phyloP scores from a whole-genome alignment of 1,140 invertebrate species.

The Manduca sexta region DNA sequence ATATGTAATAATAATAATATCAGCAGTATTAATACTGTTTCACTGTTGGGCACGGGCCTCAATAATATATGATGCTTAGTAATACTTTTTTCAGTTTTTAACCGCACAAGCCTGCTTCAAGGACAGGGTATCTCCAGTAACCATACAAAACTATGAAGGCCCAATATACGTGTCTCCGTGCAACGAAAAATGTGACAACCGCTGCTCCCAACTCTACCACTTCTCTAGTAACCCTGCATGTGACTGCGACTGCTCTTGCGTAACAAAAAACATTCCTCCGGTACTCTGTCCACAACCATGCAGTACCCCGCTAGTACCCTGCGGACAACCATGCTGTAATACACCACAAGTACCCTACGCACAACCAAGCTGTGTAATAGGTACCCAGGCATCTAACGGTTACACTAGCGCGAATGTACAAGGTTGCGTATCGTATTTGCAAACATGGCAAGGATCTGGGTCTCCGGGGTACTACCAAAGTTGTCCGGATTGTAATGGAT shows the following conservation, averaged over 20 bases:
- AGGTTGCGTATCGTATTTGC: no score
- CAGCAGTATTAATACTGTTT: not conserved
- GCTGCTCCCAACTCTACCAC: not conserved
- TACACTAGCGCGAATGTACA: no score
- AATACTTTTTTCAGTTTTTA: constrained; percentile 12
- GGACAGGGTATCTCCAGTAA: constrained; percentile 15
- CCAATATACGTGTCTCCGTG: constrained; percentile 20
- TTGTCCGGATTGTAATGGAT: no score
- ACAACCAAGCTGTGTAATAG: no score
- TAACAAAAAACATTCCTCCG: constrained; percentile 2
- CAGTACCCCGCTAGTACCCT: not conserved
- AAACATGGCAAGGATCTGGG: no score
- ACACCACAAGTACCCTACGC: no score
- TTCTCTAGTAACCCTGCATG: not conserved
- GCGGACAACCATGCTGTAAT: no score
- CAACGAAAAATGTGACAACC: constrained; percentile 3
- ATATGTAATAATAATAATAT: not conserved
- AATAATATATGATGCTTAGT: no score
- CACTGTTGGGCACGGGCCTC: no score
- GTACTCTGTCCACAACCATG: not conserved
- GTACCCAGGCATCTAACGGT: no score
- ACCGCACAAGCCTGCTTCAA: constrained; percentile 11
- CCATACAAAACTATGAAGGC: constrained; percentile 41
- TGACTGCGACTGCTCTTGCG: constrained; percentile 11
- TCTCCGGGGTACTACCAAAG: no score